Evolutionary conservation across 30 jellyfish, hydroid and myxozoan species (phyloP).

Genomic region (Aurelia aurita complex sp. Pacific): DNA sequence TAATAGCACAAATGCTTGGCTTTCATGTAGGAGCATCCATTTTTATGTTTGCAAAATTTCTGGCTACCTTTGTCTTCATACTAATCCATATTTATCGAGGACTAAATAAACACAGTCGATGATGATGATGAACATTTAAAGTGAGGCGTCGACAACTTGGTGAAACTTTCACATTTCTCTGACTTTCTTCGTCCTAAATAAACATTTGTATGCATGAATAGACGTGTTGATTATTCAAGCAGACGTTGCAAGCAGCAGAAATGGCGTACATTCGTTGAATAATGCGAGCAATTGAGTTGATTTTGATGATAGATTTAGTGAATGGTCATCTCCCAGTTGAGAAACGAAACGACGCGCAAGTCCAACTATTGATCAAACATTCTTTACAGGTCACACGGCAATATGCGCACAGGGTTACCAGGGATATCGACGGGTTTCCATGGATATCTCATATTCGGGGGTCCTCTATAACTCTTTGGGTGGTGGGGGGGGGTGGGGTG

Average conservation of each 20-base stretch:
- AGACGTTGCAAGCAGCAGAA: not conserved
- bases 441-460: slow-evolving; percentile 13
- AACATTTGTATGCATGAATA: not conserved
- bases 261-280: slow-evolving; percentile 5
- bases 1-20: not conserved
- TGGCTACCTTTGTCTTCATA: slow-evolving; percentile 30
- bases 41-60: slow-evolving; percentile 4
- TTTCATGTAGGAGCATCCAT: slow-evolving; percentile 22
- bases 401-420: slow-evolving; percentile 54
- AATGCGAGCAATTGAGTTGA: slow-evolving; percentile 5
- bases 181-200: not conserved
- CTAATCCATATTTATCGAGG: slow-evolving; percentile 36
- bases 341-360: slow-evolving; percentile 52
- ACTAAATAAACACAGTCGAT: slow-evolving; percentile 40
- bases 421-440: slow-evolving; percentile 24
- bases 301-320: not conserved
- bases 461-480: no score
- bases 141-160: slow-evolving; percentile 48
- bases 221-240: no score
- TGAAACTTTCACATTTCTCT: slow-evolving; percentile 16
- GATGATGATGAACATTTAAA: not conserved
- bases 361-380: slow-evolving; percentile 68
- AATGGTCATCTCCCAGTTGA: slow-evolving; percentile 22
- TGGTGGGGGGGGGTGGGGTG: no score
- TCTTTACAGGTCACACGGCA: slow-evolving; percentile 78